Evolutionary conservation across 2,888 invertebrate genomes (phyloP), one percentile per base, ranked within the genome.

Genomic region (Phanerotoma sp.): DNA sequence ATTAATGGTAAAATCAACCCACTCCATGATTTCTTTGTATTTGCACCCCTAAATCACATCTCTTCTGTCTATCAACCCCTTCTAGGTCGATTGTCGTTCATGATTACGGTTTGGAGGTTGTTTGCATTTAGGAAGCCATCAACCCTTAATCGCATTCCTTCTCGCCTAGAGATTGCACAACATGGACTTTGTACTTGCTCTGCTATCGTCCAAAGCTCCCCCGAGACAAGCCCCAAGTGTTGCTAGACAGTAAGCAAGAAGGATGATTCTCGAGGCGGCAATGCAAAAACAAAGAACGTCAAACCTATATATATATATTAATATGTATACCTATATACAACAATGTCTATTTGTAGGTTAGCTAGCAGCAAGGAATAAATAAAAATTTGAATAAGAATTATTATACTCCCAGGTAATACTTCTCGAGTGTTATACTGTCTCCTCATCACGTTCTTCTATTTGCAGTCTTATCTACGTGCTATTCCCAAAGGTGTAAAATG

Each of bases 71-170:
- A 33, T 46, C 21, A 45, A 33, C 25, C 45, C 47, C 59, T 58
- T 54, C 51, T 54, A 60, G 49, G 55, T 53, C 61, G 66, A 65
- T 66, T 70, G 72, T 69, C 70, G 63, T 61, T 62, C 63, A 66
- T 70, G 72, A 73, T 73, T 72, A 72, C 70, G 64, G 67, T 69
- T 70, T 64, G 66, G 66, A 67, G 69, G 70, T 72, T 72, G 75
- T 75, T 75, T 74, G 72, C 73, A 72, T 75, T 75, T 74, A 74
- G 74, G 72, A 74, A 74, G 70, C 74, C 75, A 74, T 75, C 75
- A 75, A 70, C 73, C 72, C 71, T 73, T 75, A 75, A 75, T 75
- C 74, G 73, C 72, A 72, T 75, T 74, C 70, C 71, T 70, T 68
- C 68, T 65, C 67, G 70, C 68, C 69, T 63, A 64, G 69, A 70